These are phyloP conservation scores for Sebastes schlegelii DNA, from an alignment of 2,113 vertebrate species.

Conservation along the genomic window DNA sequence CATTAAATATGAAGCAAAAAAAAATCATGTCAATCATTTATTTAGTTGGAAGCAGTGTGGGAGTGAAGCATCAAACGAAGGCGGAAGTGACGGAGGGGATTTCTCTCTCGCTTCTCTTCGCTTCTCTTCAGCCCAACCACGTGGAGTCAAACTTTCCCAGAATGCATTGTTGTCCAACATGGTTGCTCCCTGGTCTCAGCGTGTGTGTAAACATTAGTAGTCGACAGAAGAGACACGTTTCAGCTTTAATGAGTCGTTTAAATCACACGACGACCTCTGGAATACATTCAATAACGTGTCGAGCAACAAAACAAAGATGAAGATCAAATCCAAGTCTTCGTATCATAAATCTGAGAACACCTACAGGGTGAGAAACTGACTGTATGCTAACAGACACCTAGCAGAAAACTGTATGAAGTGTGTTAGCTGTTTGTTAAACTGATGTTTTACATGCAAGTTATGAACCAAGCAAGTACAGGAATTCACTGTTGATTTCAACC, in stretches of 20 bases:
- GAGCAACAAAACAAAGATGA: conserved; percentile 68
- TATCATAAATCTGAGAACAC: conserved; percentile 94
- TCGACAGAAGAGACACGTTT: neutral
- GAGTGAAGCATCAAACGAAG: conserved; percentile 21
- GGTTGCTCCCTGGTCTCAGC: conserved; percentile 68
- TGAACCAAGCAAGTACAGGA: neutral
- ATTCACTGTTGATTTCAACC: neutral
- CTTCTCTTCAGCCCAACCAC: conserved; percentile 61
- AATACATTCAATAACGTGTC: neutral
- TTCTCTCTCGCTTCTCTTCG: neutral
- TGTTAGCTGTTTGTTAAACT: neutral
- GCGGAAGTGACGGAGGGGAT: conserved; percentile 43
- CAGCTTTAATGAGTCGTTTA: conserved; percentile 30
- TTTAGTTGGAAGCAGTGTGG: neutral
- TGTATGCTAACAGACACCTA: neutral
- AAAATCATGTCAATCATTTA: too few relatives aligned
- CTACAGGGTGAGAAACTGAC: conserved; percentile 86
- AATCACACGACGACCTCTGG: neutral
- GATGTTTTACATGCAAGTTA: neutral
- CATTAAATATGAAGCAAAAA: too few relatives aligned
- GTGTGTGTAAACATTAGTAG: conserved; percentile 75
- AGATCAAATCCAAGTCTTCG: conserved; percentile 87
- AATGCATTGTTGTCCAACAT: conserved; percentile 68
- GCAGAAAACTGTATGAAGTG: neutral
- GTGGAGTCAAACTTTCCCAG: conserved; percentile 61